A percentile compares a stretch with the other conserved stretches of the same genome.
Conservation (phyloP, 2,797 vertebrate species). For the Clamator glandarius region DNA sequence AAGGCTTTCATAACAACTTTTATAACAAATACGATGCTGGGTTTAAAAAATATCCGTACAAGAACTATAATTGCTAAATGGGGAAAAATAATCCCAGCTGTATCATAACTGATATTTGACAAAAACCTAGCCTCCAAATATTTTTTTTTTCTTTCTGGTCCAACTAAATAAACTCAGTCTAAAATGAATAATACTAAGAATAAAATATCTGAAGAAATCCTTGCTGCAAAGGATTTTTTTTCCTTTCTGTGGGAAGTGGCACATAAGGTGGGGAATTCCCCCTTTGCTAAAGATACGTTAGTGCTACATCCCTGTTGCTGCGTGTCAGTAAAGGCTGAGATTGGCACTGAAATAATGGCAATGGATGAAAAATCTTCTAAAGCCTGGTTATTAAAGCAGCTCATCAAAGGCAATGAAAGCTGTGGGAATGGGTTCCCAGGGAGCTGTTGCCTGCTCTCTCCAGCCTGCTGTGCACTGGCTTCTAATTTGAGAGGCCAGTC, state of each 20-base stretch:
- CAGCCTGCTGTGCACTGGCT: background rate
- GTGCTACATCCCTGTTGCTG: background rate
- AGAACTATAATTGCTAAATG: background rate
- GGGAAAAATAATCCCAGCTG: conserved; percentile 11
- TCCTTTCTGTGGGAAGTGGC: fast-evolving
- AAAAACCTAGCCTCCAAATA: background rate
- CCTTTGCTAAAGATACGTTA: background rate
- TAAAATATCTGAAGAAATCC: background rate
- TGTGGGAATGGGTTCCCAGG: background rate
- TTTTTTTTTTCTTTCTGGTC: background rate
- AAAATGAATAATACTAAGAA: background rate
- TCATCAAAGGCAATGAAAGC: background rate
- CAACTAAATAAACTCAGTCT: background rate
- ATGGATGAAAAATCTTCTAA: background rate
- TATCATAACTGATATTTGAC: background rate
- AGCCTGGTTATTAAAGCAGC: background rate
- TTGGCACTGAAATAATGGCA: background rate
- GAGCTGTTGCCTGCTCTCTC: background rate
- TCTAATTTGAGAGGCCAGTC: background rate
- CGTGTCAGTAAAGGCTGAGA: background rate
- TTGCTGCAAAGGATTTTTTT: background rate
- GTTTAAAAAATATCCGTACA: background rate
- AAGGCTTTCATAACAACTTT: background rate
- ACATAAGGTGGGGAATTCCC: background rate
- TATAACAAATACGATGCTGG: background rate